phyloP scores from a whole-genome alignment of 2,113 vertebrate species.

The Cariama cristata region DNA sequence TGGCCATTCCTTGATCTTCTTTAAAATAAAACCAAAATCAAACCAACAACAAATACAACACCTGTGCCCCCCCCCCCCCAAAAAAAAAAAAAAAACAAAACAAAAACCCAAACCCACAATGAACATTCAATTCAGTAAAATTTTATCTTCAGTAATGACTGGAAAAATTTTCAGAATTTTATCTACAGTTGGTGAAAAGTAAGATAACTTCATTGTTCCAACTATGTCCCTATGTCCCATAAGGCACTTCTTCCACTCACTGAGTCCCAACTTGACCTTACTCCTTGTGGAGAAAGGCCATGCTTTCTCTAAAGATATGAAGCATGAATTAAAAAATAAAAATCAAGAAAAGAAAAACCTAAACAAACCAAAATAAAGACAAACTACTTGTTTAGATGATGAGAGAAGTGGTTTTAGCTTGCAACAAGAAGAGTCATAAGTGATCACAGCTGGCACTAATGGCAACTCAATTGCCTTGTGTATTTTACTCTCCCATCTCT shows the following conservation, averaged over 20 bases:
- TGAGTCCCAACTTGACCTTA: background rate
- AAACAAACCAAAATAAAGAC: background rate
- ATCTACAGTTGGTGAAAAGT: background rate
- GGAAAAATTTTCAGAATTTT: background rate
- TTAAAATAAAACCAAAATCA: background rate
- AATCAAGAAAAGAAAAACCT: background rate
- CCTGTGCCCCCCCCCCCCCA: accelerated
- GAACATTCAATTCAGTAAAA: background rate
- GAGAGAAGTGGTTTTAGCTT: background rate
- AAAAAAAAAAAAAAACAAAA: background rate
- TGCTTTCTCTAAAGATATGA: background rate
- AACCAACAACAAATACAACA: background rate
- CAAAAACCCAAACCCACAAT: background rate
- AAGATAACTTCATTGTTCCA: background rate
- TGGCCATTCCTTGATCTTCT: background rate
- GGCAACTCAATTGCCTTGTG: background rate
- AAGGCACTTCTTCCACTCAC: background rate
- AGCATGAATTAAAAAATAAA: background rate
- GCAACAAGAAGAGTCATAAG: background rate
- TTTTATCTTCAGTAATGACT: background rate
- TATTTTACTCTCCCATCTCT: background rate
- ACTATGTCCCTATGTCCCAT: background rate
- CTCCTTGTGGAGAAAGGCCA: background rate
- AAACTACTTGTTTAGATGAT: background rate
- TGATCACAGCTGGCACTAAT: background rate